These are phyloP conservation scores for Melanotaenia nigrans DNA, from an alignment of 2,797 vertebrate species.

Conservation along the genomic window DNA sequence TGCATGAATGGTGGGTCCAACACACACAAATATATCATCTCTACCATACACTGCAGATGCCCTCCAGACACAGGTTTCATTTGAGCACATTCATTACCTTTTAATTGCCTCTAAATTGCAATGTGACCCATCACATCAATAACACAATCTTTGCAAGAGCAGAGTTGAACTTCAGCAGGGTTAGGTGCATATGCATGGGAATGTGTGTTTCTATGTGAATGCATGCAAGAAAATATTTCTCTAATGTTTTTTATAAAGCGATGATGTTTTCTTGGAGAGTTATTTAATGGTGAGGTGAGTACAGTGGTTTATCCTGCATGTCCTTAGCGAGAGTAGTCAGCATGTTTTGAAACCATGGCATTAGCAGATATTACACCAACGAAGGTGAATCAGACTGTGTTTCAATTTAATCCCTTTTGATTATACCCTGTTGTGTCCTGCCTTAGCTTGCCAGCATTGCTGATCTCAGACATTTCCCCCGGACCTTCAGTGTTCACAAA, in stretches of 20 bases:
- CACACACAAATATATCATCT: constrained; percentile 77
- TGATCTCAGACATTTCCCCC: constrained; percentile 54
- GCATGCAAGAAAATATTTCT: constrained; percentile 18
- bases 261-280: constrained; percentile 9
- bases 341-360: constrained; percentile 44
- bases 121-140: constrained; percentile 88
- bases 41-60: constrained; percentile 75
- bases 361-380: constrained; percentile 56
- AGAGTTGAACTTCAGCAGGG: constrained; percentile 61
- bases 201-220: constrained; percentile 10
- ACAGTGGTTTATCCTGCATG: constrained; percentile 1
- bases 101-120: constrained; percentile 94
- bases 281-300: constrained; percentile 29
- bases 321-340: constrained; percentile 29
- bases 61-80: constrained; percentile 87
- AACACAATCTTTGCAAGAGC: constrained; percentile 81
- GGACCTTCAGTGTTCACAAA: constrained; percentile 62
- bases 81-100: constrained; percentile 91
- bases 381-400: constrained; percentile 67
- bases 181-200: constrained; percentile 9
- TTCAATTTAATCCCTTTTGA: constrained; percentile 73
- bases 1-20: constrained; percentile 54
- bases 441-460: constrained; percentile 51
- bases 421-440: constrained; percentile 61
- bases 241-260: not conserved